Evolutionary conservation across 2,113 vertebrate genomes (phyloP), one percentile per base, ranked within the genome.

Genomic region (Salvator merianae): DNA sequence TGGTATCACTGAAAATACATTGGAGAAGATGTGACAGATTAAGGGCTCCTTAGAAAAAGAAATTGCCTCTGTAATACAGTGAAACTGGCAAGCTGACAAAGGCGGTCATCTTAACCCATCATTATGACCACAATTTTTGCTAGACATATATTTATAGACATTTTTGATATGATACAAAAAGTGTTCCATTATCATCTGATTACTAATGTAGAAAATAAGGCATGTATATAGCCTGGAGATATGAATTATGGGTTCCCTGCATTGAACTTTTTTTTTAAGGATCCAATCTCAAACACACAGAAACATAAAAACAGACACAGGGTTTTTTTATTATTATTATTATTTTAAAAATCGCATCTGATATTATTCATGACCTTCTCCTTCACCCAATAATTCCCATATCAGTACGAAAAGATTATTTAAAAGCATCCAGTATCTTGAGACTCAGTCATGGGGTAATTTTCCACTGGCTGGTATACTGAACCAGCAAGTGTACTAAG

Each of bases 101-200:
- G 63, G 47, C 2, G 34, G 34, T 69, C 71, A 76, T 38, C 50
- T 26, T 74, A 59, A 68, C 62, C 62, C 34, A 22, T 65, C 47
- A 68, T 13, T 65, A 38, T 20, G 36, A 28, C 77, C 68, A 65
- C 28, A 20, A 14, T 68, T 69, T 68, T 55, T 34, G 68, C 36
- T 16, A 20, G 28, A 75, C 32, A 32, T 59, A 16, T 18, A 20
- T 74, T 71, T 40, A n/a, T 12, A 30, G 34, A 34, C 28, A 20
- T 24, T 75, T 55, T 69, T 38, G 26, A 65, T 79, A 20, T 65
- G 26, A 66, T 55, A n/a, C 77, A 22, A 74, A 85, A 80, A 80
- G 66, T 66, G 32, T 40, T 30, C 70, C 26, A 74, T 77, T 59
- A n/a, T n/a, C n/a, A n/a, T n/a, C n/a, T n/a, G n/a, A n/a, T n/a